A percentile compares a stretch with the other conserved stretches of the same genome.
Evolutionary conservation across 2,797 vertebrate genomes (phyloP).

Genomic region (Pitangus sulphuratus): DNA sequence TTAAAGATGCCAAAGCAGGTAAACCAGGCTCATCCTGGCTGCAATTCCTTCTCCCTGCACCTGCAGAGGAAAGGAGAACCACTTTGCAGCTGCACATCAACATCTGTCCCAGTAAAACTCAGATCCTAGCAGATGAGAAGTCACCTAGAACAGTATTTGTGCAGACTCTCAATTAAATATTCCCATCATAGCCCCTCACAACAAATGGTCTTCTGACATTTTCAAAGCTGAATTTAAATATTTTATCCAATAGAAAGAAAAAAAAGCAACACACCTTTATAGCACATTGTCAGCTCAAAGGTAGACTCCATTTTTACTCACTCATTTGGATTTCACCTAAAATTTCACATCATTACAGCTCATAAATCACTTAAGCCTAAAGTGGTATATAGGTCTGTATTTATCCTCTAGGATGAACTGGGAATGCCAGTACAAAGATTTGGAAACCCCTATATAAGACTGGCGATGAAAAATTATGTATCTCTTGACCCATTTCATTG

Average conservation of each 20-base stretch:
- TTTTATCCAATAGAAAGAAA: not conserved
- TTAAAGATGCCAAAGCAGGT: not conserved
- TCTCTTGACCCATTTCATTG: not conserved
- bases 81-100: not conserved
- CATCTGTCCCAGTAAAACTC: not conserved
- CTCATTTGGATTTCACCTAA: not conserved
- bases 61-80: not conserved
- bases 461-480: accelerated
- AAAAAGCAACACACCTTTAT: not conserved
- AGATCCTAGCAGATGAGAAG: not conserved
- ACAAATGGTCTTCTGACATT: not conserved
- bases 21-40: not conserved
- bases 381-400: not conserved
- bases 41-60: not conserved
- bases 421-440: not conserved
- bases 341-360: not conserved
- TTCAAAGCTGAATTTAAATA: not conserved
- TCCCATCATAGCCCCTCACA: not conserved
- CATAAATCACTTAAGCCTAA: not conserved
- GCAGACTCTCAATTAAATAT: not conserved
- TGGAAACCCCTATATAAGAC: not conserved
- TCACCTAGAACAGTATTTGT: not conserved
- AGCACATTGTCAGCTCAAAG: not conserved
- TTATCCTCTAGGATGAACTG: not conserved
- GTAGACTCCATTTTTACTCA: not conserved